Evolutionary conservation across 2,113 vertebrate genomes (phyloP).

Genomic region (Acanthochromis polyacanthus): DNA sequence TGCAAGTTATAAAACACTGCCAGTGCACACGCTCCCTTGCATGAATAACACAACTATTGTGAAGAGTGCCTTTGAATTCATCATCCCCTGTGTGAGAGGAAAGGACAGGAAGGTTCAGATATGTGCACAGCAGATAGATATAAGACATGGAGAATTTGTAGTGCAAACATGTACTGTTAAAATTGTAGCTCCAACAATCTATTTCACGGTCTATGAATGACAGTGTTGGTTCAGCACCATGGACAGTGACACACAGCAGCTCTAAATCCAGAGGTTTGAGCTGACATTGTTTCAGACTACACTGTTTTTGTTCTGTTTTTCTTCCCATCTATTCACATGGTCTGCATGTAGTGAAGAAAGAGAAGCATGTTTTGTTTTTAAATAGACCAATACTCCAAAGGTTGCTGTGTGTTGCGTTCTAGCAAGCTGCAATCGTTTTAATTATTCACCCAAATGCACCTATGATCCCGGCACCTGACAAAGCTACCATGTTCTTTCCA

Average conservation of each 20-base stretch:
- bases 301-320: constrained; percentile 12
- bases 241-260: constrained; percentile 75
- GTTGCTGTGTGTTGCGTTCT: constrained; percentile 12
- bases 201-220: constrained; percentile 49
- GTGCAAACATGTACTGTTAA: constrained; percentile 55
- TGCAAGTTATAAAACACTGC: constrained; percentile 40
- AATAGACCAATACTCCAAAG: constrained; percentile 15
- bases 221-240: constrained; percentile 74
- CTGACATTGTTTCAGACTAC: constrained; percentile 37
- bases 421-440: constrained; percentile 45
- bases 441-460: constrained; percentile 56
- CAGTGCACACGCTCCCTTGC: constrained; percentile 31
- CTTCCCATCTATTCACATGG: not conserved
- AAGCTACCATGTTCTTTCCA: constrained; percentile 34
- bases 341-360: not conserved
- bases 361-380: constrained; percentile 37
- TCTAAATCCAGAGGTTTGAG: constrained; percentile 16
- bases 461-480: constrained; percentile 60
- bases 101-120: constrained; percentile 21
- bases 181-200: constrained; percentile 51
- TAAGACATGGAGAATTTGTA: constrained; percentile 29
- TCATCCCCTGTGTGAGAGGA: constrained; percentile 21
- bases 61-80: constrained; percentile 38
- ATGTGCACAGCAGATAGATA: constrained; percentile 38
- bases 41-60: constrained; percentile 48